Evolutionary conservation across 2,888 invertebrate genomes (phyloP).

Genomic region (Blastobasis lacticolella): DNA sequence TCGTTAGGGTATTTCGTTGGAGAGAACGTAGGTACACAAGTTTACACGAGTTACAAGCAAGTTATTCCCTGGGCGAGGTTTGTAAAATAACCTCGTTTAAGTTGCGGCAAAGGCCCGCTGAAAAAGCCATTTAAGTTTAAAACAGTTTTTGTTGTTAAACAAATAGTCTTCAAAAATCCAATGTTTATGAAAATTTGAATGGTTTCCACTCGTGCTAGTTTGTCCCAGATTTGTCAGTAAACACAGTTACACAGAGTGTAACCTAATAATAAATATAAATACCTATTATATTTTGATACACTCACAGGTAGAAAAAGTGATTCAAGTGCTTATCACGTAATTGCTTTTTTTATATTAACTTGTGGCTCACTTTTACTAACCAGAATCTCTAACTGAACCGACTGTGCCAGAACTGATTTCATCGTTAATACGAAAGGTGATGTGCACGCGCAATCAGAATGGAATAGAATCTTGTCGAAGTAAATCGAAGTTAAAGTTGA

Average conservation of each 20-base stretch:
- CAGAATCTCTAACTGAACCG: no score
- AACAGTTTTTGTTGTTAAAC: constrained; percentile 14
- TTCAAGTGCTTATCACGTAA: no score
- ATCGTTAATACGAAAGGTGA: no score
- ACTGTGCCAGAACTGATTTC: no score
- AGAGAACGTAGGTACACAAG: constrained; percentile 1
- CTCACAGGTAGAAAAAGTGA: not conserved
- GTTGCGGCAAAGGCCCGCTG: constrained; percentile 4
- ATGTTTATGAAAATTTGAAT: constrained; percentile 13
- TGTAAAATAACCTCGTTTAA: constrained; percentile 9
- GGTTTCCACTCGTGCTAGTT: constrained; percentile 7
- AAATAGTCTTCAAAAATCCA: constrained; percentile 5
- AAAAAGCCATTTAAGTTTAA: constrained; percentile 17
- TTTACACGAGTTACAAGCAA: constrained; percentile 9
- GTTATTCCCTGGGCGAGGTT: constrained; percentile 12
- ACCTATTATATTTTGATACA: constrained; percentile 4
- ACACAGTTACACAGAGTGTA: not conserved
- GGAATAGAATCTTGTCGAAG: no score
- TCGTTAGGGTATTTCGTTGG: constrained; percentile 2
- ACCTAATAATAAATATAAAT: not conserved
- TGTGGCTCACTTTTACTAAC: no score
- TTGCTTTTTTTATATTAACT: no score
- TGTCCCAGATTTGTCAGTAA: constrained; percentile 1
- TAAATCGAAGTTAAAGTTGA: no score
- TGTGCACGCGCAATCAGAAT: no score